Evolutionary conservation across 2,797 vertebrate species (phyloP), one percentile per base, ranked within the genome.

Genomic region (Neosilurus mollespiculum): DNA sequence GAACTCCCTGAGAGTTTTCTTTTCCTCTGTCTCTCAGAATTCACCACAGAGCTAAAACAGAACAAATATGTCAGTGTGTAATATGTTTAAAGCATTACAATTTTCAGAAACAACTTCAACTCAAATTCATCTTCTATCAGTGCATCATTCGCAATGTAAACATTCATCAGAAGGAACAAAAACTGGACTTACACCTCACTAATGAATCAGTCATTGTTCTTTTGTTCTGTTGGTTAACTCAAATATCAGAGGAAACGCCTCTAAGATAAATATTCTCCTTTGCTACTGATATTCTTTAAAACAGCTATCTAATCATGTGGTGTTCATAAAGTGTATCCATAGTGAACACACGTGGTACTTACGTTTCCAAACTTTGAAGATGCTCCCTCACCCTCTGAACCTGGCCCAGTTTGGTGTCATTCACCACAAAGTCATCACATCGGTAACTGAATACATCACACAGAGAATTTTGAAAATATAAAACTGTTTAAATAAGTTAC

Each of bases 361-460:
- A 99, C 98, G 96, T 98, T 94, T 99, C 98, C 94, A 99, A 93
- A 93, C 95, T 97, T 91, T 99, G 98, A 84, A 99, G 96, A 90
- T 98, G 96, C 86, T 98, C 98, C 91, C 98, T 95, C 89, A 99
- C 94, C 92, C 97, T 97, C 94, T 99, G 98, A 77, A 99, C 96
- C 86, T 97, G 95, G 76, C 97, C 97, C 80, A 97, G 93, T 92
- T 97, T 98, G 92, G 96, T 98, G 91, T 99, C 98, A 65, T 99
- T 99, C 87, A 99, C 96, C 81, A 97, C 96, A 93, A 99, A 99
- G 88, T 99, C 98, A 92, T 99, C 98, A 93, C 98, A 99, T 89
- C 96, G 96, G 84, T 99, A 99, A 95, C 98, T 99, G 90, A 61
- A 86, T 62, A 89, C 87, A 84, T 20, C 51, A 12, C 73, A 71